A percentile compares a stretch with the other conserved stretches of the same genome.
Conservation (phyloP, 2,113 vertebrate genomes). For the Cochlearius cochlearius region DNA sequence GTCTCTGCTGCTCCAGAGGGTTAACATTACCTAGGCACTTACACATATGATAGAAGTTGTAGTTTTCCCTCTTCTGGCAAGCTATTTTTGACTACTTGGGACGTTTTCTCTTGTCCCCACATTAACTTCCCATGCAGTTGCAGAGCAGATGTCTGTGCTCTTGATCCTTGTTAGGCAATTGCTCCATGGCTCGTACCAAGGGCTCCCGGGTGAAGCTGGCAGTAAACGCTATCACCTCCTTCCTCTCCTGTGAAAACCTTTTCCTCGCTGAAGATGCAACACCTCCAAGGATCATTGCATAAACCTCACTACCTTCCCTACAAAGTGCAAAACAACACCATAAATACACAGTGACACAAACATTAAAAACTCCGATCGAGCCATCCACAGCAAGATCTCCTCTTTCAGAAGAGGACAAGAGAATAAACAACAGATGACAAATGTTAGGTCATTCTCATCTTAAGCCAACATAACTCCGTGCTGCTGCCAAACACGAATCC, state of each 20-base stretch:
- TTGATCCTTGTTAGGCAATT: not conserved
- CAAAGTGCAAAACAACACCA: not conserved
- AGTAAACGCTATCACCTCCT: not conserved
- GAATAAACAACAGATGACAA: conserved; percentile 19
- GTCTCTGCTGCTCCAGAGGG: not conserved
- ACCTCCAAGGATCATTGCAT: not conserved
- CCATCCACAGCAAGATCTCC: not conserved
- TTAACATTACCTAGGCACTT: not conserved
- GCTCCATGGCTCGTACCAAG: not conserved
- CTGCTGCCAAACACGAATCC: not conserved
- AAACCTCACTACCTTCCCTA: not conserved
- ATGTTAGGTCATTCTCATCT: not conserved
- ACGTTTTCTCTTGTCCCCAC: not conserved
- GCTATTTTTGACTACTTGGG: not conserved
- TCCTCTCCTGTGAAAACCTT: not conserved
- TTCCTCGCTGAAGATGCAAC: rapidly evolving
- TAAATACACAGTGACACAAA: not conserved
- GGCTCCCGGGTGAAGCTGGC: not conserved
- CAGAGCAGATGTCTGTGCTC: not conserved
- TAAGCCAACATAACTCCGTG: not conserved
- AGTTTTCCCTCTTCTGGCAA: not conserved
- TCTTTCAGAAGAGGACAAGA: not conserved
- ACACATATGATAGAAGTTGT: rapidly evolving
- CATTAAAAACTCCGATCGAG: not conserved
- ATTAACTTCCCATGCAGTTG: not conserved